Percentiles rank a stretch among this genome's conserved stretches.
Evolutionary conservation across 2,888 invertebrate genomes (phyloP).

Genomic region (Drosophila sordidapex): DNA sequence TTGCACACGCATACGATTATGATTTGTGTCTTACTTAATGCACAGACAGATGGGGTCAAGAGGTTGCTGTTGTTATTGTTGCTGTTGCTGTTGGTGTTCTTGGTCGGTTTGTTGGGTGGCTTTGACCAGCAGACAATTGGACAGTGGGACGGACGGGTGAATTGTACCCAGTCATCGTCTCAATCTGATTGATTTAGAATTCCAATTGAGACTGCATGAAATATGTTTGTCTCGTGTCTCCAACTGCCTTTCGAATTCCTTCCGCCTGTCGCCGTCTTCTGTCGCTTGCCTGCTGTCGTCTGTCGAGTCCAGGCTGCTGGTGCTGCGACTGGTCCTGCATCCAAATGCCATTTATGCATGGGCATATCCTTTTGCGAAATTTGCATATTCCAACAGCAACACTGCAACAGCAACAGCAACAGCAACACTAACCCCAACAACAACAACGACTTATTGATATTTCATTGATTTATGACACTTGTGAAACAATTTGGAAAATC

Average conservation of each 20-base stretch:
- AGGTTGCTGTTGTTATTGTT: constrained; percentile 34
- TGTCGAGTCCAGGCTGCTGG: constrained; percentile 28
- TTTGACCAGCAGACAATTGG: constrained; percentile 24
- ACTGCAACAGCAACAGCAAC: constrained; percentile 38
- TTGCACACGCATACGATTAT: constrained; percentile 73
- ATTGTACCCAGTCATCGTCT: constrained; percentile 64
- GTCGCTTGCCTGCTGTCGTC: constrained; percentile 40
- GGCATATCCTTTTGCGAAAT: constrained; percentile 80
- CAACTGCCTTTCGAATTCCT: constrained; percentile 17
- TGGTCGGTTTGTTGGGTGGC: constrained; percentile 14
- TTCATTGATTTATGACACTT: constrained; percentile 85
- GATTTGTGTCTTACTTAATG: constrained; percentile 83
- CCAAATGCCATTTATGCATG: constrained; percentile 68
- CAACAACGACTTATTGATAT: constrained; percentile 82
- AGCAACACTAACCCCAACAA: constrained; percentile 23
- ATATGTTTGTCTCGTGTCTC: constrained; percentile 79
- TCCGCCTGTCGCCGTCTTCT: not conserved
- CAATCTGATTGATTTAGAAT: constrained; percentile 85
- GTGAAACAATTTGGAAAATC: constrained; percentile 83
- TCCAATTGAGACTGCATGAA: constrained; percentile 84
- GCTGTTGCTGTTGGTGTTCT: constrained; percentile 6
- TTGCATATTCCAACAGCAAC: constrained; percentile 81
- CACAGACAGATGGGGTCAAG: constrained; percentile 68
- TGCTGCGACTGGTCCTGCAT: constrained; percentile 20
- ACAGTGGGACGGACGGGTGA: constrained; percentile 6